Evolutionary conservation across 2,797 vertebrate species (phyloP).

Genomic region (Melanogrammus aeglefinus): DNA sequence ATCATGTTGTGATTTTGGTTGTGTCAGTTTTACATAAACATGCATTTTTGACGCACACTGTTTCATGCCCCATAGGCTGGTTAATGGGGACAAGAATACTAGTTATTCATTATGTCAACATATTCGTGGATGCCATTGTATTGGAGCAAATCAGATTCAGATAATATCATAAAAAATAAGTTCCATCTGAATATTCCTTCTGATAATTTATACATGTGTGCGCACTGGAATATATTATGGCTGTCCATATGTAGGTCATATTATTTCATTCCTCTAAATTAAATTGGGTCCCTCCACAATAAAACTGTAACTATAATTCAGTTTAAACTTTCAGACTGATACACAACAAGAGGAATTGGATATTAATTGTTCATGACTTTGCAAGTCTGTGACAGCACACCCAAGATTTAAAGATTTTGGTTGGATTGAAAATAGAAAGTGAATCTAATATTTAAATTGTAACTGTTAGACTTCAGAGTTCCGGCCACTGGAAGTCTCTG

Average conservation of each 20-base stretch:
- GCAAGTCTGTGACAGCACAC: not conserved
- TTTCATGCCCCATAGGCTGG: not conserved
- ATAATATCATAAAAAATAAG: not conserved
- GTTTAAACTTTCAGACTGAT: not conserved
- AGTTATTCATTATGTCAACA: not conserved
- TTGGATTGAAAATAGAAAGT: not conserved
- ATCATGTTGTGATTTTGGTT: not conserved
- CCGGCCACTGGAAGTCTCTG: conserved; percentile 64
- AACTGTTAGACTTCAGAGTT: conserved; percentile 65
- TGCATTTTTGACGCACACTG: not conserved
- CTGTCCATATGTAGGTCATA: not conserved
- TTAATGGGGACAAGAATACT: not conserved
- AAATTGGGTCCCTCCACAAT: not conserved
- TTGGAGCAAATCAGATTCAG: not conserved
- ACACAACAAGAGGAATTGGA: not conserved
- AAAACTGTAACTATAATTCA: not conserved
- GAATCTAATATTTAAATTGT: not conserved
- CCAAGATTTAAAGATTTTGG: not conserved
- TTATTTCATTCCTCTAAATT: not conserved
- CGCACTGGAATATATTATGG: not conserved
- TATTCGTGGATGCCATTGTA: not conserved
- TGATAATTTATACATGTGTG: not conserved
- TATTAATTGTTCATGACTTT: not conserved
- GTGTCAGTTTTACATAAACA: not conserved
- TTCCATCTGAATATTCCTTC: not conserved